Base-by-base conservation (phyloP, 2,113 vertebrate species). In the Brienomyrus longianalis region DNA sequence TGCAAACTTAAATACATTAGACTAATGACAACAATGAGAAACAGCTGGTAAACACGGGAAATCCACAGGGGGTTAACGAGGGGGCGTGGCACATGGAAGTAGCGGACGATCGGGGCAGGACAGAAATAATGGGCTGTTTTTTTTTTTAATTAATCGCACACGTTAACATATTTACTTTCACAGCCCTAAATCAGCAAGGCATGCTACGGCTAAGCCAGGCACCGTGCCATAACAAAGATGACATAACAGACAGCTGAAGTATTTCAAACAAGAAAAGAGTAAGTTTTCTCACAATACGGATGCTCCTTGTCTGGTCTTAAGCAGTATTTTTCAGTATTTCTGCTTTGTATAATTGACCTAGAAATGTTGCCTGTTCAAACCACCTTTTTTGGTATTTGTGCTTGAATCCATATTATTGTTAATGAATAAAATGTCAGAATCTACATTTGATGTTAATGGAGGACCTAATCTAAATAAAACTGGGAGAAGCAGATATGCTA, bases 401-500 rank as follows among this genome's bases (percentile, higher is more conserved):
- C 5, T 23, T 52, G 48, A 52, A 70, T 70, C n/a, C 48, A 23
- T 88, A 47, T 88, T 50, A 62, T 77, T 74, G 83, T 8, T 8
- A 43, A 35, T 48, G 3, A 31, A 10, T 70, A 9, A 80, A 80
- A n/a, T 31, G 35, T 86, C n/a, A 11, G 84, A 59, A 27, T 45
- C 56, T 62, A 45, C 83, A 66, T 62, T 39, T 66, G 56, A 43
- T 89, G 77, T 83, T 11, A 51, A 85, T 52, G 62, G 31, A 31
- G 19, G 51, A 83, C 84, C 56, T 70, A 48, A 70, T 45, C 35
- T 43, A 66, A 77, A 77, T 50, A 56, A 31, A 48, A 23, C 50
- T n/a, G n/a, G 45, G 54, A 70, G 59, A 62, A 51, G 83, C 56
- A 77, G 43, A 86, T 59, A 86, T 50, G 83, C 59, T 66, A 85